phyloP scores from a whole-genome alignment of 2,797 vertebrate genomes.

The Botia kubotai region DNA sequence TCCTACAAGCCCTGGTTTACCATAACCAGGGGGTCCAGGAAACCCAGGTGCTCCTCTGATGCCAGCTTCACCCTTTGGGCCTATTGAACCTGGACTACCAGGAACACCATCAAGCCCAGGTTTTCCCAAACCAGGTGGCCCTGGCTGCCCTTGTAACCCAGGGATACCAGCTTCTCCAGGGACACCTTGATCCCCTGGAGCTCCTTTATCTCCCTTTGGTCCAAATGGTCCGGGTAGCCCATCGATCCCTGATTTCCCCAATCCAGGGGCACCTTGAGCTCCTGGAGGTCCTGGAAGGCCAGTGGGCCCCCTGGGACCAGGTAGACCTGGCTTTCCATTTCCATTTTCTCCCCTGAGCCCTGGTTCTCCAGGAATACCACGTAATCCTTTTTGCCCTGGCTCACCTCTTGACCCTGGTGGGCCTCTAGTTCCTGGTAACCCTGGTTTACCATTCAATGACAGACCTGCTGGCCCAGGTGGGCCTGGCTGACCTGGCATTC shows the following conservation, averaged over 20 bases:
- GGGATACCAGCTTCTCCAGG: conserved; percentile 81
- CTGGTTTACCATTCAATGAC: conserved; percentile 94
- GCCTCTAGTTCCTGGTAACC: conserved; percentile 86
- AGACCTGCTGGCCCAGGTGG: conserved; percentile 92
- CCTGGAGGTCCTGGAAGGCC: conserved; percentile 84
- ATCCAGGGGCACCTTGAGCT: conserved; percentile 78
- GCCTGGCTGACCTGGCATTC: conserved; percentile 89
- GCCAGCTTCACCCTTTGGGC: conserved; percentile 87
- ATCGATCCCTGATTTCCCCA: conserved; percentile 86
- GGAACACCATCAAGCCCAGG: conserved; percentile 85
- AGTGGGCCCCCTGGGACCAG: conserved; percentile 81
- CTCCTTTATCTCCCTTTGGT: conserved; percentile 86
- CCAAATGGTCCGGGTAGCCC: conserved; percentile 86
- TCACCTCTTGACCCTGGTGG: conserved; percentile 88
- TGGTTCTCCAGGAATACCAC: conserved; percentile 84
- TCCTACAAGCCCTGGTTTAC: conserved; percentile 90
- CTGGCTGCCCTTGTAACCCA: conserved; percentile 86
- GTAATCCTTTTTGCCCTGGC: conserved; percentile 86
- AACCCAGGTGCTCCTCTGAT: conserved; percentile 84
- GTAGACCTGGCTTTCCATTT: conserved; percentile 87
- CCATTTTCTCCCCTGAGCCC: conserved; percentile 93
- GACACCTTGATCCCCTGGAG: conserved; percentile 80
- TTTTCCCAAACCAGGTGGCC: conserved; percentile 82
- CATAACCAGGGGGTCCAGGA: conserved; percentile 89
- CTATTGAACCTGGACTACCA: conserved; percentile 82